phyloP scores from a whole-genome alignment of 2,113 vertebrate species.

The Pelodiscus sinensis region DNA sequence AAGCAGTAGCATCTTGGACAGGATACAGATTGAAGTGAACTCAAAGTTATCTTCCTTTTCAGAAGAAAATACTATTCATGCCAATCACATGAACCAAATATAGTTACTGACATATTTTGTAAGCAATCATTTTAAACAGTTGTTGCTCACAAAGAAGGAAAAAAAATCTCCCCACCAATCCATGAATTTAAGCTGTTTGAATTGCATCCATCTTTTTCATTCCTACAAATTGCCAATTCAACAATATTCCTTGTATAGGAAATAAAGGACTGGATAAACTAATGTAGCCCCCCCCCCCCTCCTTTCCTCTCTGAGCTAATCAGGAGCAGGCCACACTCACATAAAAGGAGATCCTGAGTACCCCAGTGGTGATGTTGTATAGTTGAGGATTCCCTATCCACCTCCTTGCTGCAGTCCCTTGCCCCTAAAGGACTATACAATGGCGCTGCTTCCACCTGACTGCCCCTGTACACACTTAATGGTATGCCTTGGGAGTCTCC shows the following conservation, averaged over 20 bases:
- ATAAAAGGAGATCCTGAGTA: too few species aligned
- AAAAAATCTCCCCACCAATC: neutral
- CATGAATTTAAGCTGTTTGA: neutral
- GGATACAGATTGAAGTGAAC: neutral
- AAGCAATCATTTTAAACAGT: conserved; percentile 19
- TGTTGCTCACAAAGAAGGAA: neutral
- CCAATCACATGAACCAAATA: neutral
- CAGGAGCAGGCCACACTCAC: too few species aligned
- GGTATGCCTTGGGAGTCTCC: too few species aligned
- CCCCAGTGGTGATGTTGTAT: too few species aligned
- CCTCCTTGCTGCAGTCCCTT: too few species aligned
- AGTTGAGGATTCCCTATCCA: too few species aligned
- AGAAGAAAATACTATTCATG: neutral
- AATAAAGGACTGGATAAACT: neutral
- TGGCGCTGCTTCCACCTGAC: too few species aligned
- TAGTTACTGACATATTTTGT: neutral
- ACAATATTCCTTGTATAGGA: neutral
- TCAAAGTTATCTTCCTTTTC: neutral
- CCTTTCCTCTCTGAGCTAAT: too few species aligned
- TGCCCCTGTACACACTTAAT: too few species aligned
- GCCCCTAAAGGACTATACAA: too few species aligned
- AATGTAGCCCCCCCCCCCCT: too few species aligned
- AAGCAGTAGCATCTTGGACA: neutral
- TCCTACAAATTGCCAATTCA: conserved; percentile 13
- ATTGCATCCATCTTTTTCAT: neutral